Evolutionary conservation across 2,888 invertebrate genomes (phyloP), one percentile per base, ranked within the genome.

Genomic region (Anarsia innoxiella): DNA sequence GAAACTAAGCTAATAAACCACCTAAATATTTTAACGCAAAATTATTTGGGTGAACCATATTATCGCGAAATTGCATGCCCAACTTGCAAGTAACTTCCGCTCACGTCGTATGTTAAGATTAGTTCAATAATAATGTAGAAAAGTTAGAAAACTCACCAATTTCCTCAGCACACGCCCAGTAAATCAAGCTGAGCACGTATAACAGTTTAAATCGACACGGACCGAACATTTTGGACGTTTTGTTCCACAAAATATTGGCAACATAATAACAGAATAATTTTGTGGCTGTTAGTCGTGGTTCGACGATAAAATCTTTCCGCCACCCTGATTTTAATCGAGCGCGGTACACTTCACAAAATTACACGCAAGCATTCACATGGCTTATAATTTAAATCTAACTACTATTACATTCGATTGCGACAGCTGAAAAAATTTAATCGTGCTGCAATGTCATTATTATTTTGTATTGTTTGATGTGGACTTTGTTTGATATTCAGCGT

Each of bases 101-200:
- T n/a, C n/a, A n/a, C n/a, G n/a, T n/a, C n/a, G n/a, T n/a, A n/a
- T n/a, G n/a, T n/a, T n/a, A n/a, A n/a, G n/a, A n/a, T n/a, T n/a
- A n/a, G n/a, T n/a, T n/a, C n/a, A n/a, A n/a, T n/a, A n/a, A n/a
- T n/a, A n/a, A n/a, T n/a, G n/a, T n/a, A n/a, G n/a, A n/a, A n/a
- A n/a, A n/a, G n/a, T n/a, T n/a, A n/a, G n/a, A n/a, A n/a, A 25
- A 16, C 46, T 56, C 15, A 66, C 67, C 66, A 15, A 42, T 58
- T 2, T 59, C 57, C 13, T 52, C 47, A 2, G 47, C 45, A 1
- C 40, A 26, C 14, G 32, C 46, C 13, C 38, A 31, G 37, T 30
- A 43, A 38, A 53, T 37, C 31, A 55, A 34, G 29, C 39, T 27
- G 19, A 51, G 23, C 12, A 48, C 30, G 25, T 29, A 48, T 23